phyloP scores from a whole-genome alignment of 2,888 invertebrate species.

The Cataglyphis rosenhaueri region DNA sequence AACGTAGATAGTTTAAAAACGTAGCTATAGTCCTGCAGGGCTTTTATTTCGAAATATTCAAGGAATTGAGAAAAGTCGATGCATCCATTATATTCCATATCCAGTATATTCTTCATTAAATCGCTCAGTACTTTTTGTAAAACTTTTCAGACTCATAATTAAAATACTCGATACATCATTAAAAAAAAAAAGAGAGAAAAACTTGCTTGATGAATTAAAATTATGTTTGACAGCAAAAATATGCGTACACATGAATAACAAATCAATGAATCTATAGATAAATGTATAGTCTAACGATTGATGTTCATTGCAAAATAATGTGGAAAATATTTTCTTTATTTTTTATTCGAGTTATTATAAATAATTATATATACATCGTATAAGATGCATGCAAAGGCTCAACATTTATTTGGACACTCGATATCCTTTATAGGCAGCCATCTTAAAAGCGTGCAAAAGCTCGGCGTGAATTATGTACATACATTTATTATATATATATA shows the following conservation, averaged over 20 bases:
- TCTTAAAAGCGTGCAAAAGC: conserved; percentile 80
- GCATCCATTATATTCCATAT: background rate
- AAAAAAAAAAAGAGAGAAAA: background rate
- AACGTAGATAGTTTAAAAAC: conserved; percentile 38
- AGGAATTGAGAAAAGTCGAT: conserved; percentile 8
- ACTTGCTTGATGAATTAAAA: background rate
- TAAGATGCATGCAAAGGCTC: conserved; percentile 66
- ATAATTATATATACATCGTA: conserved; percentile 36
- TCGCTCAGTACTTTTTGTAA: background rate
- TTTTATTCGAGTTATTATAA: background rate
- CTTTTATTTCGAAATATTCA: conserved; percentile 26
- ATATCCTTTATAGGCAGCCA: conserved; percentile 73
- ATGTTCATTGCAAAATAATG: background rate
- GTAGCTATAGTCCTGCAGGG: conserved; percentile 8
- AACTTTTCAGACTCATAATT: conserved; percentile 20
- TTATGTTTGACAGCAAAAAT: background rate
- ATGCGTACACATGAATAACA: background rate
- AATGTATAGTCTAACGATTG: background rate
- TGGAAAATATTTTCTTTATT: background rate
- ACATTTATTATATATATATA: conserved; percentile 2
- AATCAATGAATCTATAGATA: background rate
- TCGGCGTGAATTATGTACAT: conserved; percentile 71
- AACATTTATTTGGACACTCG: conserved; percentile 64
- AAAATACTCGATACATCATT: background rate
- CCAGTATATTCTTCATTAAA: conserved; percentile 11